Evolutionary conservation across 2,888 invertebrate genomes (phyloP), one percentile per base, ranked within the genome.

Genomic region (Patella caerulea): DNA sequence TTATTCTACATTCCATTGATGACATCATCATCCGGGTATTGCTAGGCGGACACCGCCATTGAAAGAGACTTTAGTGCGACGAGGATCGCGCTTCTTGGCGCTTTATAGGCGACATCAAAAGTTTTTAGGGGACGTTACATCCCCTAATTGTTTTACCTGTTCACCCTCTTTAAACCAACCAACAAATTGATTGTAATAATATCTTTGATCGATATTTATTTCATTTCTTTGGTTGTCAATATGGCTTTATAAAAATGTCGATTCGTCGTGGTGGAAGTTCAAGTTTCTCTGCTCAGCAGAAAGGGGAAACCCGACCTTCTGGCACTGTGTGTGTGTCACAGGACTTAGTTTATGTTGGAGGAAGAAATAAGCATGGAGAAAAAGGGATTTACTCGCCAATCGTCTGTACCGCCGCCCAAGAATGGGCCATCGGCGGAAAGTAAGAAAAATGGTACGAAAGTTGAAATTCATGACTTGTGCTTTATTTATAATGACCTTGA

Each of bases 171-270:
- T 52, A 56, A 76, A 53, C 56, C 59, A 59, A 73, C 65, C 54
- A 71, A 53, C 71, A 76, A 76, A 71, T 73, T 45, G 55, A 52
- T 74, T 73, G 52, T 52, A 54, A 45, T 52, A 71, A 71, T 75
- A 78, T 75, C 14, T 29, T 70, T 19, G 69, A 75, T 54, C 77
- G 77, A 71, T 75, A 78, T 74, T 53, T 74, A 79, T 82, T 83
- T 81, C 80, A 69, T 74, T 77, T 78, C 82, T 80, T 73, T 79
- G 72, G 72, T 77, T 83, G 81, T 78, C 82, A 87, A 83, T 84
- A 88, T 88, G 87, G 87, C 85, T 84, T 85, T 85, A 80, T 88
- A 83, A 88, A 85, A 81, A 87, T 87, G 87, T 77, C 78, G 84
- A 81, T 84, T 73, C 79, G 75, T 70, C 19, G 45, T 54, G 52